Conservation (phyloP, 2,113 vertebrate species). For the Lagopus leucura region DNA sequence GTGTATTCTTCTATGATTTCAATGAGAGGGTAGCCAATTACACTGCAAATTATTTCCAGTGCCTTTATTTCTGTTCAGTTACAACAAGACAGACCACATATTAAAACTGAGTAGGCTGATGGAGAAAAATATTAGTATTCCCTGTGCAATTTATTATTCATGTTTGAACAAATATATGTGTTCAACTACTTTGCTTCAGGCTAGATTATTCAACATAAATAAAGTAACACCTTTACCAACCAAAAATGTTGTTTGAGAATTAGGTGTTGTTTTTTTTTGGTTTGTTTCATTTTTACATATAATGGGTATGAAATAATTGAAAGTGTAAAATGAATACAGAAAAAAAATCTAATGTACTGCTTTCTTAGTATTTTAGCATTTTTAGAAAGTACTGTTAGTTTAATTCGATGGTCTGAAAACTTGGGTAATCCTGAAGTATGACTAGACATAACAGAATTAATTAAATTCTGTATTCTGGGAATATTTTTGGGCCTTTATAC, state of each 20-base stretch:
- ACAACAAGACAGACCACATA: neutral
- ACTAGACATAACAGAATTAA: neutral
- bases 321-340: neutral
- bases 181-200: neutral
- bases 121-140: slow-evolving; percentile 15
- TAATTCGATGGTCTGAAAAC: neutral
- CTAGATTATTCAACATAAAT: neutral
- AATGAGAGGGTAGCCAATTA: neutral
- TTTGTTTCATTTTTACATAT: neutral
- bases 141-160: neutral
- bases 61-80: neutral
- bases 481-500: neutral
- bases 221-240: neutral
- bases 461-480: neutral
- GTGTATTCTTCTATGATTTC: neutral
- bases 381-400: neutral
- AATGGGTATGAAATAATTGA: neutral
- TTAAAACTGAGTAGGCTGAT: neutral
- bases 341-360: neutral
- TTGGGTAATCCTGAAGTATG: neutral
- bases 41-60: neutral
- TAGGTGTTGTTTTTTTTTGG: neutral
- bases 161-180: neutral
- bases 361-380: neutral
- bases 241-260: neutral